Conservation (phyloP, 2,113 vertebrate genomes). For the Thymallus thymallus region DNA sequence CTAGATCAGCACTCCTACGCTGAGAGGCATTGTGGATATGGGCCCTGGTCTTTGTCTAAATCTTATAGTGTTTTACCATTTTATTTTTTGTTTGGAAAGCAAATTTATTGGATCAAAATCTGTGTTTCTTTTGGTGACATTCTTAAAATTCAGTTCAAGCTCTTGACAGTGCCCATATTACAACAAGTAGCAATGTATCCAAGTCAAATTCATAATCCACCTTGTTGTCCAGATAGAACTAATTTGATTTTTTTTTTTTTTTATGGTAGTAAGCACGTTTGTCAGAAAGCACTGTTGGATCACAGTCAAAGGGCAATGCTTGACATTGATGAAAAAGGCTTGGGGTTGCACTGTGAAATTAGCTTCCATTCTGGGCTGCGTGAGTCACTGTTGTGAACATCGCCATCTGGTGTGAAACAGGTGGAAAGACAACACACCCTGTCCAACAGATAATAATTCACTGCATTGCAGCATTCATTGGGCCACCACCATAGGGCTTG, state of each 20-base stretch:
- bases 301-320: constrained; percentile 13
- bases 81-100: background rate
- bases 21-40: too few relatives aligned
- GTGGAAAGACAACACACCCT: constrained; percentile 20
- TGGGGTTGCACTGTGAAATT: constrained; percentile 1
- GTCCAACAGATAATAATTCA: constrained; percentile 40
- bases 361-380: background rate
- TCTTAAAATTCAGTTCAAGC: background rate
- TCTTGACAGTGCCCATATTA: background rate
- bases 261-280: background rate
- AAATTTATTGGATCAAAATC: background rate
- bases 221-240: background rate
- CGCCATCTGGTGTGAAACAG: constrained; percentile 65
- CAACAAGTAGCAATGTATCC: background rate
- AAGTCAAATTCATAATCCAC: background rate
- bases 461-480: constrained; percentile 73
- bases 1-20: too few relatives aligned
- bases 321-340: background rate
- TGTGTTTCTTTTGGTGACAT: background rate
- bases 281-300: constrained; percentile 8
- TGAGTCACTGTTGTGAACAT: constrained; percentile 32
- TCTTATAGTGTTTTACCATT: constrained; percentile 4
- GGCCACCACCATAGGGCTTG: constrained; percentile 30
- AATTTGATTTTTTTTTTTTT: background rate
- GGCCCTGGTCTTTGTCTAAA: background rate